These are phyloP conservation scores for Rhagonycha lutea DNA, from an alignment of 2,888 invertebrate species.

Conservation along the genomic window DNA sequence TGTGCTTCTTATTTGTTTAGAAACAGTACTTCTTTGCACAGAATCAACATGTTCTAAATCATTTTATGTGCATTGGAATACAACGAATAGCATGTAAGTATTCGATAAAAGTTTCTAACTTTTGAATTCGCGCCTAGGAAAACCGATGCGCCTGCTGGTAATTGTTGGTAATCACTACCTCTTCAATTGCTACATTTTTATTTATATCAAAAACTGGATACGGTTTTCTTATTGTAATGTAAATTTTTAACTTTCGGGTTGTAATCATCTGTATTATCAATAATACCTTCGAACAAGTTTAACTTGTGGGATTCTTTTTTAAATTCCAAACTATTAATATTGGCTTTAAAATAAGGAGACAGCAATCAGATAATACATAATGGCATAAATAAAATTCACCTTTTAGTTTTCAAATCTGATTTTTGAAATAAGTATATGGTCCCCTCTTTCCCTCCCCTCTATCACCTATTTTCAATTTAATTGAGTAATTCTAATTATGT, in stretches of 20 bases:
- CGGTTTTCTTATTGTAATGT: neutral
- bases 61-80: constrained; percentile 89
- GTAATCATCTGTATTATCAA: neutral
- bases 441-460: neutral
- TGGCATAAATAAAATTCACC: neutral
- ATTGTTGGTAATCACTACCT: neutral
- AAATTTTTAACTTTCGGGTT: neutral
- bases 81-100: constrained; percentile 82
- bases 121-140: neutral
- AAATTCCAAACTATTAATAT: constrained; percentile 16
- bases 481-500: constrained; percentile 19
- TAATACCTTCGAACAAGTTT: neutral
- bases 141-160: neutral
- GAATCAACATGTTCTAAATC: constrained; percentile 78
- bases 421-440: neutral
- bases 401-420: neutral
- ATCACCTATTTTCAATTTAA: neutral
- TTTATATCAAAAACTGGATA: neutral
- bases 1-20: constrained; percentile 60
- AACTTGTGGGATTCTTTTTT: constrained; percentile 9
- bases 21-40: constrained; percentile 61
- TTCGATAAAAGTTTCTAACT: neutral
- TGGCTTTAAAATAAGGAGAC: constrained; percentile 22
- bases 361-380: constrained; percentile 22
- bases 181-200: neutral